phyloP scores from a whole-genome alignment of 2,888 invertebrate genomes.

The Sclerodermus sp. region DNA sequence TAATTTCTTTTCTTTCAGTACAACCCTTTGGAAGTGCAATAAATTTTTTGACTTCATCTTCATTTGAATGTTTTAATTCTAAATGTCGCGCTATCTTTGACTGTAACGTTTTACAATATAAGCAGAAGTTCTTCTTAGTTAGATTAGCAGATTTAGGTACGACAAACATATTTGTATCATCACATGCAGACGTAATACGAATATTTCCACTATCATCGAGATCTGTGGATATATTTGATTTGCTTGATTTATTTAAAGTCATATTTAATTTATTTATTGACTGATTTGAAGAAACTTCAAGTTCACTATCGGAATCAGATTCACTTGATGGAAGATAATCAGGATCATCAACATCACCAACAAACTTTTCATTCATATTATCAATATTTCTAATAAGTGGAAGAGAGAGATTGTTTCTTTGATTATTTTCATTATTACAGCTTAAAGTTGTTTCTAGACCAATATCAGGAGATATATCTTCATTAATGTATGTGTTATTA shows the following conservation, averaged over 20 bases:
- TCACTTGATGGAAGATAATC: not conserved
- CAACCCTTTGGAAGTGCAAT: conserved; percentile 2
- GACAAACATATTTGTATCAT: not conserved
- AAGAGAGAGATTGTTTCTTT: too few relatives aligned
- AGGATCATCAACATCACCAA: not conserved
- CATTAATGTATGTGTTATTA: too few relatives aligned
- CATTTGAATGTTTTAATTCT: conserved; percentile 2
- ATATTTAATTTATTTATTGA: not conserved
- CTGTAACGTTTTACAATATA: conserved; percentile 2
- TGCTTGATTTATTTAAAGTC: not conserved
- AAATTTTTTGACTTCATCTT: conserved; percentile 4
- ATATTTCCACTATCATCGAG: not conserved
- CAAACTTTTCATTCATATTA: too few relatives aligned
- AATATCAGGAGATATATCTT: too few relatives aligned
- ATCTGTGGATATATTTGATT: not conserved
- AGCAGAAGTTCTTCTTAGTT: conserved; percentile 2
- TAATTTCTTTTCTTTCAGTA: conserved; percentile 3
- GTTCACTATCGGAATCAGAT: too few relatives aligned
- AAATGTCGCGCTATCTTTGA: conserved; percentile 7
- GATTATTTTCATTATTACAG: too few relatives aligned
- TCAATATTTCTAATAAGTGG: too few relatives aligned
- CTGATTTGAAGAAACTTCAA: not conserved
- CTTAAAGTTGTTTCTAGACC: too few relatives aligned
- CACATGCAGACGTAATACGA: not conserved
- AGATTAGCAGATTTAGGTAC: not conserved